A percentile compares a stretch with the other conserved stretches of the same genome.
Conservation (phyloP, 2,888 invertebrate species). For the Caenorhabditis plicata region DNA sequence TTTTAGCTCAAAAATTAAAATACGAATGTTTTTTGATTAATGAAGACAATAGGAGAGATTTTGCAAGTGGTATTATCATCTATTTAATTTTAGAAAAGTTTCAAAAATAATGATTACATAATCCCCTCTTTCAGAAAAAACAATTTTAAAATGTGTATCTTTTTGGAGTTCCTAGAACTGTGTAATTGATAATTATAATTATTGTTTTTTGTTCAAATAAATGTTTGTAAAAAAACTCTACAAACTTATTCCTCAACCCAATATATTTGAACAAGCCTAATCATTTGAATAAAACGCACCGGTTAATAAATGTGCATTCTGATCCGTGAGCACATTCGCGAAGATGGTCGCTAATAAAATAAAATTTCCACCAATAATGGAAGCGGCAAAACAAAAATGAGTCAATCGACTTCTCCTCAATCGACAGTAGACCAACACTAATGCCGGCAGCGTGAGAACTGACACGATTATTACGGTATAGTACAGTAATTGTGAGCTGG, state of each 20-base stretch:
- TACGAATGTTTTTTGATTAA: too few species aligned
- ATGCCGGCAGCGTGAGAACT: constrained; percentile 15
- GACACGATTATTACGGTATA: constrained; percentile 22
- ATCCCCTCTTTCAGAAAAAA: neutral
- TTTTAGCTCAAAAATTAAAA: too few species aligned
- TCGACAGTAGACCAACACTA: constrained; percentile 8
- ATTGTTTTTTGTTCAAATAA: too few species aligned
- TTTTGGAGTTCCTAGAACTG: neutral
- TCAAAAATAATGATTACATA: too few species aligned
- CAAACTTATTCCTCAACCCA: too few species aligned
- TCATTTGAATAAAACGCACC: constrained; percentile 7
- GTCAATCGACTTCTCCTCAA: constrained; percentile 13
- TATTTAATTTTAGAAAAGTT: too few species aligned
- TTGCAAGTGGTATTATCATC: too few species aligned
- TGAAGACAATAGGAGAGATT: too few species aligned
- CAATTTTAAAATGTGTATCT: neutral
- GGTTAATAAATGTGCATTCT: constrained; percentile 13
- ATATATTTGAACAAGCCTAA: neutral
- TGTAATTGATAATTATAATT: too few species aligned
- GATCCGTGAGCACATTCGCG: constrained; percentile 29
- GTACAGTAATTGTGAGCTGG: constrained; percentile 19
- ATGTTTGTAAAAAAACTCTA: too few species aligned
- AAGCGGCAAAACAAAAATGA: constrained; percentile 35
- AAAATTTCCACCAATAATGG: constrained; percentile 40
- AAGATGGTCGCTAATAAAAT: constrained; percentile 29